Percentiles rank a stretch among this genome's conserved stretches.
These are phyloP conservation scores for Anastrepha obliqua DNA, from an alignment of 1,140 invertebrate species.

Conservation along the genomic window DNA sequence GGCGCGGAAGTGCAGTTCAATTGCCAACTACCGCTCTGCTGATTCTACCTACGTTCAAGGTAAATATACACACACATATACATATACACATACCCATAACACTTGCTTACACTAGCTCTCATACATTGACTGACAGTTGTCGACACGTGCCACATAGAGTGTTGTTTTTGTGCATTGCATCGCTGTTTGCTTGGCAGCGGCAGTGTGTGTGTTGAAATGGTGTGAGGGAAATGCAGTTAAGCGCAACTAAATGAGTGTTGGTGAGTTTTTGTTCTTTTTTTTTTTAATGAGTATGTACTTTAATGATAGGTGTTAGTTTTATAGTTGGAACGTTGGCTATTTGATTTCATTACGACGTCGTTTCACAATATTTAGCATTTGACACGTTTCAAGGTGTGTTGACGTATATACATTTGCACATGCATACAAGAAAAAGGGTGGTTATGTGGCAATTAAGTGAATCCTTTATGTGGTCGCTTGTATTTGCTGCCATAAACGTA, in stretches of 20 bases:
- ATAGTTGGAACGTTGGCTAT: conserved; percentile 21
- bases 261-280: background rate
- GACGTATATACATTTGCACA: background rate
- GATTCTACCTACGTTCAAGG: background rate
- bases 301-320: conserved; percentile 7
- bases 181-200: conserved; percentile 2
- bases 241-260: conserved; percentile 26
- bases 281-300: background rate
- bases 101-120: background rate
- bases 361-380: conserved; percentile 35
- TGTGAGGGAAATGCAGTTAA: conserved; percentile 23
- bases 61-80: background rate
- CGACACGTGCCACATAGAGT: conserved; percentile 9
- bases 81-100: background rate
- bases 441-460: background rate
- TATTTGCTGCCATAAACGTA: background rate
- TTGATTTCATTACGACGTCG: conserved; percentile 44
- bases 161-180: conserved; percentile 46
- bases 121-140: background rate
- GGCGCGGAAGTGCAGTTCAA: background rate
- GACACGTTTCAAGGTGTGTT: background rate
- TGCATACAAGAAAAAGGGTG: background rate
- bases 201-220: background rate
- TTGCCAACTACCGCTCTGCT: background rate
- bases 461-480: too few relatives aligned